Evolutionary conservation across 1,140 invertebrate species (phyloP).

Genomic region (Drosophila asahinai): DNA sequence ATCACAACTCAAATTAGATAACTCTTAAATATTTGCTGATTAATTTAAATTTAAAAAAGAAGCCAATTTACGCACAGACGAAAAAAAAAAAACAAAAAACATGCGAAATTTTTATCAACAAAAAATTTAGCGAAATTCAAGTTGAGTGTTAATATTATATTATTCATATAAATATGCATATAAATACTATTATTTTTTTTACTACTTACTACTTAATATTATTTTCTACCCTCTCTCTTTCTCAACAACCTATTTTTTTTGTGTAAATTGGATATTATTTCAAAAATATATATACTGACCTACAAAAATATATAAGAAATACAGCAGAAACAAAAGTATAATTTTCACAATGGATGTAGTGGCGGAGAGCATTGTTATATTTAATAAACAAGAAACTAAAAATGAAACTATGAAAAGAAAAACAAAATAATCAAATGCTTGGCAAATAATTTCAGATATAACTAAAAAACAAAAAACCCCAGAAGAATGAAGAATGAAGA

Average conservation of each 20-base stretch:
- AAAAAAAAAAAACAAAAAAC: slow-evolving; percentile 13
- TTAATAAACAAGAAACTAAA: slow-evolving; percentile 57
- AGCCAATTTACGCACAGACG: slow-evolving; percentile 53
- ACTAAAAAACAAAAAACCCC: slow-evolving; percentile 30
- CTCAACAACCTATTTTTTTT: slow-evolving; percentile 27
- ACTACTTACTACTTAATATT: slow-evolving; percentile 27
- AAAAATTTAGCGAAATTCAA: slow-evolving; percentile 75
- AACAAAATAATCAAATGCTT: slow-evolving; percentile 31
- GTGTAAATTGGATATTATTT: slow-evolving; percentile 51
- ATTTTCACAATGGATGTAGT: slow-evolving; percentile 53
- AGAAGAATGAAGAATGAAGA: not conserved
- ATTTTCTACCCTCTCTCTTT: slow-evolving; percentile 20
- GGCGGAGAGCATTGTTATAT: slow-evolving; percentile 68
- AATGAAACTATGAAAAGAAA: slow-evolving; percentile 27
- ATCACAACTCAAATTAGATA: slow-evolving; percentile 32
- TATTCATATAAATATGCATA: slow-evolving; percentile 45
- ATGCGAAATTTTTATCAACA: slow-evolving; percentile 54
- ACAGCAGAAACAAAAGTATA: slow-evolving; percentile 24
- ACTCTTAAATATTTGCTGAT: slow-evolving; percentile 51
- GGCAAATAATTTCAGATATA: slow-evolving; percentile 70
- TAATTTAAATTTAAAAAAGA: slow-evolving; percentile 38
- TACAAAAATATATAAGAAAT: slow-evolving; percentile 33
- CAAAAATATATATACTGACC: slow-evolving; percentile 40
- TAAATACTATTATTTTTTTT: slow-evolving; percentile 38
- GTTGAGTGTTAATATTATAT: slow-evolving; percentile 57